Conservation (phyloP, 2,888 invertebrate species). For the Athalia rosae region DNA sequence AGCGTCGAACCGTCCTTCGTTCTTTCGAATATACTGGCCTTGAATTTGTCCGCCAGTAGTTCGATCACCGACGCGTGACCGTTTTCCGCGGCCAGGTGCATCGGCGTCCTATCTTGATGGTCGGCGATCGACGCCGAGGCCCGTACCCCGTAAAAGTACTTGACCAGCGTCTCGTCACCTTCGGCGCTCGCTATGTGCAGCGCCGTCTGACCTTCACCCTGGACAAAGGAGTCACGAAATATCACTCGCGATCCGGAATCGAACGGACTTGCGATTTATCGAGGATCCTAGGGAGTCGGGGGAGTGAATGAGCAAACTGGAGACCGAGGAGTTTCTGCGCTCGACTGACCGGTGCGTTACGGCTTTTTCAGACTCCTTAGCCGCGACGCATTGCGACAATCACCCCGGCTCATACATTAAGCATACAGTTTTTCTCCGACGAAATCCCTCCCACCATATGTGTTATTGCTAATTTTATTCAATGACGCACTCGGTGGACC, state of each 20-base stretch:
- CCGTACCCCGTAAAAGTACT: constrained; percentile 95
- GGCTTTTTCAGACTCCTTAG: constrained; percentile 9
- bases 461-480: constrained; percentile 55
- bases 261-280: not conserved
- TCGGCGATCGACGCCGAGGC: constrained; percentile 97
- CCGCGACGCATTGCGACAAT: constrained; percentile 63
- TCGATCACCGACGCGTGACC: constrained; percentile 98
- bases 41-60: constrained; percentile 96
- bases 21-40: constrained; percentile 95
- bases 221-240: constrained; percentile 46
- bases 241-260: not conserved
- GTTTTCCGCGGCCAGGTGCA: constrained; percentile 98
- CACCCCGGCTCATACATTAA: constrained; percentile 60
- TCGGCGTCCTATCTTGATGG: constrained; percentile 97
- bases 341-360: constrained; percentile 18
- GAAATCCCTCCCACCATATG: constrained; percentile 52
- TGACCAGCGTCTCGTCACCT: constrained; percentile 95
- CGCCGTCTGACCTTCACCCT: constrained; percentile 94
- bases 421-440: constrained; percentile 56
- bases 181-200: constrained; percentile 96
- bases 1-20: constrained; percentile 99
- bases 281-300: not conserved
- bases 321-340: constrained; percentile 5
- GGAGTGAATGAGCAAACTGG: not conserved
- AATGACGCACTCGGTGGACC: constrained; percentile 49